Evolutionary conservation across 2,888 invertebrate species (phyloP), one percentile per base, ranked within the genome.

Genomic region (Tachina fera): DNA sequence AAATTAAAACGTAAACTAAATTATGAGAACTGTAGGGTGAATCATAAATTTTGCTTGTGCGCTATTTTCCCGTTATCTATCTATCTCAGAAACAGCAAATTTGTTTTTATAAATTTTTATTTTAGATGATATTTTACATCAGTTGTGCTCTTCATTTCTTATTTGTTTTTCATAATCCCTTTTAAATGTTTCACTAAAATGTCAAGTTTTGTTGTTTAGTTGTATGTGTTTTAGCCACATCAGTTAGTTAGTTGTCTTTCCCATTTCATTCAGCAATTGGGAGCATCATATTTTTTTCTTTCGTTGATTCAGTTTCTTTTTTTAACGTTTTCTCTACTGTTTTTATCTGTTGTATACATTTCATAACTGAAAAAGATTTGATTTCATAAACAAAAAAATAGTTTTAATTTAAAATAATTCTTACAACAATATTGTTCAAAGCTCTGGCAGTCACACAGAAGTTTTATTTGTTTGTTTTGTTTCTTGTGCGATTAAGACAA

Each of bases 161-260:
- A 43, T 63, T 75, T 75, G 75, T 51, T 63, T 75, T 51, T 63
- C 19, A 19, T 43, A 63, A 22, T 51, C 43, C 51, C 14, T 63
- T 61, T 74, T 51, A 49, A 47, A 39, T 63, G 53, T 74, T 49
- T 41, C n/a, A 63, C 14, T 63, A 74, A 74, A 39, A 51, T 75
- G 63, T 45, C 74, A 75, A 19, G 41, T 22, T 75, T 63, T 49
- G 9, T 61, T 47, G 19, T 70, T 53, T 51, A 6, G 22, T 6
- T 45, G 14, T 13, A 6, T 53, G 53, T 4, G 9, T 41, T 41
- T 41, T 13, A 43, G 41, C 3, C 39, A 22, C 65, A 45, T 49
- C 39, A 31, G 13, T 39, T 14, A 31, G 13, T 39, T 14, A 41
- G 4, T 70, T 31, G 6, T 68, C 16, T n/a, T 19, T 16, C 9